These are phyloP conservation scores for Acanthiza pusilla DNA, from an alignment of 2,797 vertebrate species.

Conservation along the genomic window DNA sequence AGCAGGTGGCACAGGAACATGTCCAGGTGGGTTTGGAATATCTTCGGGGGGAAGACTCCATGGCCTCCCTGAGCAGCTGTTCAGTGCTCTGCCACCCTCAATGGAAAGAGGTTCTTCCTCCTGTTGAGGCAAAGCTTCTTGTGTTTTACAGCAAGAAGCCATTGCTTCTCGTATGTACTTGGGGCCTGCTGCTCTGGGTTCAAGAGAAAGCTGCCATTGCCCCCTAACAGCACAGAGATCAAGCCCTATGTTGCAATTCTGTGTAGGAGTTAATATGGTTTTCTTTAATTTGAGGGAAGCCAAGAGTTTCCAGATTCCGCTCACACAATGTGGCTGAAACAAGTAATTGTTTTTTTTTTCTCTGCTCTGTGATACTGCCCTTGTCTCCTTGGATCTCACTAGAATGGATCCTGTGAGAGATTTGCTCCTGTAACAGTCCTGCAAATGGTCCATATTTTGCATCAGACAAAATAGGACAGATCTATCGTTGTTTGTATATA, in stretches of 20 bases:
- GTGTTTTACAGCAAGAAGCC: background rate
- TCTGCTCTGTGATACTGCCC: background rate
- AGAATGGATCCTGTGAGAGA: background rate
- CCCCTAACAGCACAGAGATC: background rate
- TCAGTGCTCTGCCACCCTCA: background rate
- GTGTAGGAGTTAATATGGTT: background rate
- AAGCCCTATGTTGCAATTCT: background rate
- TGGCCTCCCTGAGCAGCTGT: background rate
- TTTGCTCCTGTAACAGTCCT: background rate
- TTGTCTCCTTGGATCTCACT: background rate
- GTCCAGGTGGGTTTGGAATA: background rate
- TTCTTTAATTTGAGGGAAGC: background rate
- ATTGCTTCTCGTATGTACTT: background rate
- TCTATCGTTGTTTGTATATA: background rate
- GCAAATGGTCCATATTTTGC: background rate
- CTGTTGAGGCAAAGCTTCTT: background rate
- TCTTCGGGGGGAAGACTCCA: accelerated
- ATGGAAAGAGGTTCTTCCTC: background rate
- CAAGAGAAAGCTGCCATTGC: background rate
- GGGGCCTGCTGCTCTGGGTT: background rate
- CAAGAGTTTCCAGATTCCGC: background rate
- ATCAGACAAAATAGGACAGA: background rate
- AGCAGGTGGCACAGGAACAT: background rate
- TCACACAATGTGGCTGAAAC: accelerated
- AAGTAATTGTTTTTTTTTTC: background rate